Base-by-base conservation (phyloP, 2,888 invertebrate species). In the Flexamia atlantica region DNA sequence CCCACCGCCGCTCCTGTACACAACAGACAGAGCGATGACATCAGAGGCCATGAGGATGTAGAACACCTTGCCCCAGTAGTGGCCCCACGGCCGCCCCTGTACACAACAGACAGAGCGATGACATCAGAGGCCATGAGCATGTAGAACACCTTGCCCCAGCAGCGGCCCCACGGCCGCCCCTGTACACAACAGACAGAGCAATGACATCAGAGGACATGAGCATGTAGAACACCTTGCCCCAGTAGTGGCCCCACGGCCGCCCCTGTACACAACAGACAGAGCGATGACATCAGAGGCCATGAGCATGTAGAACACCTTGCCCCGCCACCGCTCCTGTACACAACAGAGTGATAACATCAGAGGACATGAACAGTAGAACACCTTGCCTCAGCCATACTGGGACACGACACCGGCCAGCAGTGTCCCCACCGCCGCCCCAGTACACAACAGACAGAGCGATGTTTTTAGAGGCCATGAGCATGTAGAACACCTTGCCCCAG, bases 161-260 rank as follows among this genome's bases (percentile, higher is more conserved):
- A 98, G 91, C 0, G 99, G 99, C 0, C 99, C 98, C n/a, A n/a
- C n/a, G n/a, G n/a, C n/a, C 12, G 40, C 14, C 30, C 74, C 89
- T 88, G 97, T 92, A 87, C 96, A 86, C 84, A 98, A 91, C n/a
- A n/a, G n/a, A n/a, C n/a, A n/a, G n/a, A 0, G 98, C 97, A 79
- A 95, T 89, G 20, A 95, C 89, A 90, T 98, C 95, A 28, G 98
- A 95, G 0, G 91, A 89, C 90, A 98, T 97, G 17, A 98, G 93
- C 96, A 98, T 97, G 88, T 95, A 94, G 91, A 98, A 98, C 0
- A 98, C 98, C 88, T 95, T 92, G 68, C 94, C 92, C 98, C 98
- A 98, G 89, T 87, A 98, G 91, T 0, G 99, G 99, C 0, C 99
- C 98, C 25, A 98, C 92, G 0, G 98, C 98, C 70, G 98, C 98